phyloP scores from a whole-genome alignment of 2,888 invertebrate species.

The Archips crataeganus region DNA sequence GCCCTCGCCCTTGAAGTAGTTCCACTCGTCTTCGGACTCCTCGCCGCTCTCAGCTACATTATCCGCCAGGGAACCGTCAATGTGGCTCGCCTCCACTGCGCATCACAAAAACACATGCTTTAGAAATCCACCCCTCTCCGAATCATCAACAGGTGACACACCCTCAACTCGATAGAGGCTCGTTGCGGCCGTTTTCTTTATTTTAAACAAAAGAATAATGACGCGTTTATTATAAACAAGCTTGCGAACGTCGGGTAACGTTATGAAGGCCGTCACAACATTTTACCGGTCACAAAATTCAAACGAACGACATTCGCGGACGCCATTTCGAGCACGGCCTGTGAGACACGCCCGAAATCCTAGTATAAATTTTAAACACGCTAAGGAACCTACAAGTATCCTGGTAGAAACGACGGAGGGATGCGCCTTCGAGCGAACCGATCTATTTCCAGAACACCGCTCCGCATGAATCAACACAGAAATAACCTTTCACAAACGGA shows the following conservation, averaged over 20 bases:
- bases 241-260: conserved; percentile 45
- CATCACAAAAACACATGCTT: conserved; percentile 57
- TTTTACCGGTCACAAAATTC: conserved; percentile 80
- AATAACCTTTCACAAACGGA: conserved; percentile 83
- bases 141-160: conserved; percentile 81
- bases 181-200: conserved; percentile 21
- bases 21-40: conserved; percentile 96
- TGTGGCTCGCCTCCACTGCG: conserved; percentile 80
- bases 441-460: conserved; percentile 84
- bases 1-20: conserved; percentile 90
- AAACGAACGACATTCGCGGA: conserved; percentile 76
- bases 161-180: conserved; percentile 57
- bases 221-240: conserved; percentile 46
- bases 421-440: conserved; percentile 76
- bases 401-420: conserved; percentile 69
- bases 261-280: conserved; percentile 57
- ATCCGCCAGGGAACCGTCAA: conserved; percentile 86
- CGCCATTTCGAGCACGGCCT: conserved; percentile 79
- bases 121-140: conserved; percentile 49
- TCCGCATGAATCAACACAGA: conserved; percentile 85
- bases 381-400: conserved; percentile 66
- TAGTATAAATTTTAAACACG: conserved; percentile 37
- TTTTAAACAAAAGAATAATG: conserved; percentile 29
- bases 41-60: conserved; percentile 92
- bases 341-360: conserved; percentile 75